These are phyloP conservation scores for Macquaria ambigua DNA, from an alignment of 2,113 vertebrate genomes.

Conservation along the genomic window DNA sequence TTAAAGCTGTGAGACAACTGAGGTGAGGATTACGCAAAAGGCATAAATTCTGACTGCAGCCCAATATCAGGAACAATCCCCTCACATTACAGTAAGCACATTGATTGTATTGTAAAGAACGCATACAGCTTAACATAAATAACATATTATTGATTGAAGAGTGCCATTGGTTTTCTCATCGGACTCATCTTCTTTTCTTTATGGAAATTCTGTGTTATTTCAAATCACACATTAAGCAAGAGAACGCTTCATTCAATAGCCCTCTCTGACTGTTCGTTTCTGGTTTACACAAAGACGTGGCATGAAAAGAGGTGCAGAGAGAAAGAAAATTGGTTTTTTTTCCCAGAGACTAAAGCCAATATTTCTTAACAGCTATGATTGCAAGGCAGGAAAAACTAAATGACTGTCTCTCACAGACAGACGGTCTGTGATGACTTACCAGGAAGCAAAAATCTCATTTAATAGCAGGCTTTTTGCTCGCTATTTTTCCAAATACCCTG, in stretches of 20 bases:
- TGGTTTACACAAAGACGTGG: not conserved
- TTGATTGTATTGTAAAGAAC: not conserved
- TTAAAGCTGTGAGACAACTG: not conserved
- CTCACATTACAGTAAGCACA: slow-evolving; percentile 1
- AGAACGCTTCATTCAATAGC: not conserved
- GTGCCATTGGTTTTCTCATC: not conserved
- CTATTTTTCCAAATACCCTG: not conserved
- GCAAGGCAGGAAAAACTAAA: not conserved
- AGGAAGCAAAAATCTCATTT: not conserved
- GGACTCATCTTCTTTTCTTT: not conserved
- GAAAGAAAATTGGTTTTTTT: not conserved
- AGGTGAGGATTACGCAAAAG: slow-evolving; percentile 4
- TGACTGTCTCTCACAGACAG: not conserved
- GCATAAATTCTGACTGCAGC: not conserved
- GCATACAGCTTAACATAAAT: not conserved
- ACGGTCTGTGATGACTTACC: not conserved
- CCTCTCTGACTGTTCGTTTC: not conserved
- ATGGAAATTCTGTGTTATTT: not conserved
- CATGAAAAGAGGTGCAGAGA: not conserved
- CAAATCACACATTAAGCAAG: not conserved
- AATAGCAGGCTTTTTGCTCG: not conserved
- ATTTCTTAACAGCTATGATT: slow-evolving; percentile 26
- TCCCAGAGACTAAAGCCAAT: not conserved
- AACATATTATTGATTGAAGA: not conserved
- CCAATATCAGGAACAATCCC: not conserved